A percentile compares a stretch with the other conserved stretches of the same genome.
phyloP scores from a whole-genome alignment of 2,113 vertebrate species.

The Parotia lawesii region DNA sequence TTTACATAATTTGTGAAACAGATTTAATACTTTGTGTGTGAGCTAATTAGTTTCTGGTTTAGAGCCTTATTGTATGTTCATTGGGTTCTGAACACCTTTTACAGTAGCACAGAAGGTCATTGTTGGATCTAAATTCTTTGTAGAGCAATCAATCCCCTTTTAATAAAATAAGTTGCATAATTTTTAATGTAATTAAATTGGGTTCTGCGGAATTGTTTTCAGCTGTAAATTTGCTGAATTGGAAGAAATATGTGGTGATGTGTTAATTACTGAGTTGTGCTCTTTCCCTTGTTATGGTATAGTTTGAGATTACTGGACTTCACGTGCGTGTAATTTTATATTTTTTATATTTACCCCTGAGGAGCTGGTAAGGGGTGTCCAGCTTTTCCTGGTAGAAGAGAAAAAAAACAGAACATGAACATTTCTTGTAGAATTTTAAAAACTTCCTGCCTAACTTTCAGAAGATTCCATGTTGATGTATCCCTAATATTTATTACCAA shows the following conservation, averaged over 20 bases:
- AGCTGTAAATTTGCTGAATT: conserved; percentile 52
- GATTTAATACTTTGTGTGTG: conserved; percentile 59
- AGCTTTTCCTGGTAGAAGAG: neutral
- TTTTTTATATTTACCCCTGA: neutral
- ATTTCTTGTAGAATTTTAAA: neutral
- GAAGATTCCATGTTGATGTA: neutral
- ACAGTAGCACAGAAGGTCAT: conserved; percentile 29
- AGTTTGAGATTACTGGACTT: neutral
- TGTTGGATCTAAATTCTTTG: conserved; percentile 49
- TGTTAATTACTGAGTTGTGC: conserved; percentile 33
- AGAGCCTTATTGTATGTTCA: conserved; percentile 39
- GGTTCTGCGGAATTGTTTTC: conserved; percentile 33
- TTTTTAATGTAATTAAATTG: conserved; percentile 60
- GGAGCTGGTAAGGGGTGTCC: neutral
- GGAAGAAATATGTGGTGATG: conserved; percentile 27
- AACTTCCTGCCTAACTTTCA: neutral
- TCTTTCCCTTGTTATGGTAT: neutral
- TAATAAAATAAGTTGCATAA: conserved; percentile 60
- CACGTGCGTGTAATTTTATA: neutral
- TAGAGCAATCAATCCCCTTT: conserved; percentile 54
- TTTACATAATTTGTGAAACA: conserved; percentile 69
- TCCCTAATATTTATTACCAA: neutral
- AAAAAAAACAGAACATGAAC: neutral
- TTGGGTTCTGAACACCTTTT: conserved; percentile 56
- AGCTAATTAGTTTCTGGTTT: conserved; percentile 64